Evolutionary conservation across 2,888 invertebrate genomes (phyloP).

Genomic region (Eupithecia vulgata): DNA sequence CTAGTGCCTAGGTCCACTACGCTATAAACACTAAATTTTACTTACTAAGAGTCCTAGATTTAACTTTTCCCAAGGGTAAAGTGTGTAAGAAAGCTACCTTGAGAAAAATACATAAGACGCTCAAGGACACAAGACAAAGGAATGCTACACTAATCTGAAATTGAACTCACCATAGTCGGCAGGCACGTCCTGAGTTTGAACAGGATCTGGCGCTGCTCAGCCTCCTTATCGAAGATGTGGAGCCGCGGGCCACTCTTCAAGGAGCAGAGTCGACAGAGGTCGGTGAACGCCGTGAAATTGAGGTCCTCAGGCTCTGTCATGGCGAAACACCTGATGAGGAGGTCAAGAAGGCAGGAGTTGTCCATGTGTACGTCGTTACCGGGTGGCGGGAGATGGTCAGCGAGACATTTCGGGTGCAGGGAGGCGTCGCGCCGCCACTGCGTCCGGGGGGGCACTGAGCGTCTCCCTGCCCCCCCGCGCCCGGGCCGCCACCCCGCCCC

Average conservation of each 20-base stretch:
- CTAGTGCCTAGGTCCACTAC: constrained; percentile 4
- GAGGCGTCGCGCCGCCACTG: constrained; percentile 82
- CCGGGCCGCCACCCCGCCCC: constrained; percentile 50
- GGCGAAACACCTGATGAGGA: constrained; percentile 85
- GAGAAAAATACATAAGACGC: constrained; percentile 38
- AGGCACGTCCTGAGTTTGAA: constrained; percentile 88
- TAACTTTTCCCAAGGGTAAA: not conserved
- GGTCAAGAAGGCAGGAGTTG: constrained; percentile 85
- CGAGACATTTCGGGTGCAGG: constrained; percentile 79
- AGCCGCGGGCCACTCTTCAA: constrained; percentile 87
- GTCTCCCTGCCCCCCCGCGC: constrained; percentile 57
- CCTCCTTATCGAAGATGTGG: constrained; percentile 88
- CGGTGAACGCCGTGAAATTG: constrained; percentile 87
- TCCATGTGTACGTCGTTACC: constrained; percentile 82
- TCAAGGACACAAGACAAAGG: constrained; percentile 47
- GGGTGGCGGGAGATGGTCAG: constrained; percentile 79
- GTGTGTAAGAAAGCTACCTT: constrained; percentile 18
- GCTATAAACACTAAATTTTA: not conserved
- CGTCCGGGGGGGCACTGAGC: constrained; percentile 80
- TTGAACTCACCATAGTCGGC: constrained; percentile 86
- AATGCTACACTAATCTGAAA: constrained; percentile 28
- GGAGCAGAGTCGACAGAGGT: constrained; percentile 88
- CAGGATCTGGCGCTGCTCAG: constrained; percentile 87
- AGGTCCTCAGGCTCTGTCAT: constrained; percentile 88
- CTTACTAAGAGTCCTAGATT: not conserved